Evolutionary conservation across 2,113 vertebrate genomes (phyloP), one percentile per base, ranked within the genome.

Genomic region (Bombycilla garrulus): DNA sequence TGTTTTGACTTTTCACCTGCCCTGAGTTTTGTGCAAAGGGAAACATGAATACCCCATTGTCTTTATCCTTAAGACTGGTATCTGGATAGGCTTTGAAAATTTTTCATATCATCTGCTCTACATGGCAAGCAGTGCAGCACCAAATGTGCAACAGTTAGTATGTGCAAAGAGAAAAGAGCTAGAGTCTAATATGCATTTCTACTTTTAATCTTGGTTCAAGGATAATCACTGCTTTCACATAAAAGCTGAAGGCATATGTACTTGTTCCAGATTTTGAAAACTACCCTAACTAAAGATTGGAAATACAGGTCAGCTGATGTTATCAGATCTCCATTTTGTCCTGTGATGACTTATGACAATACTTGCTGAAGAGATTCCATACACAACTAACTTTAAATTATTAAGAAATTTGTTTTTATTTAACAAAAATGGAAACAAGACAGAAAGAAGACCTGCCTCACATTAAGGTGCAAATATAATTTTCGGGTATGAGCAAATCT

Each of bases 91-190:
- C 51, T 65, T 12, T 45, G 25, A 82, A 73, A 81, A 62, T 6
- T 47, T 66, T 64, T 26, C 0, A 0, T 56, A 12, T 74, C 33
- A 42, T 74, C 38, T 38, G 38, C 38, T 38, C 38, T 38, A 38
- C 38, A 15, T 2, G 48, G n/a, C 18, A 77, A 84, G 33, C 5
- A 61, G 31, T 35, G 29, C 26, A 61, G 23, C 23, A 31, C 9
- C 42, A 77, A 70, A 81, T 61, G 15, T 54, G 12, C 14, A 78
- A 38, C n/a, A 76, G 31, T 45, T 28, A 77, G 16, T 26, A 29
- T 10, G 20, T 47, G 47, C 36, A 65, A 88, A 86, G 35, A 45
- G 26, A 69, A 81, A 44, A 3, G 10, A 78, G 6, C 9, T 26
- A 38, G 38, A 38, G 38, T 38, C 38, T 38, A 38, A 38, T 42